Evolutionary conservation across 2,797 vertebrate genomes (phyloP).

Genomic region (Crax fasciolata): DNA sequence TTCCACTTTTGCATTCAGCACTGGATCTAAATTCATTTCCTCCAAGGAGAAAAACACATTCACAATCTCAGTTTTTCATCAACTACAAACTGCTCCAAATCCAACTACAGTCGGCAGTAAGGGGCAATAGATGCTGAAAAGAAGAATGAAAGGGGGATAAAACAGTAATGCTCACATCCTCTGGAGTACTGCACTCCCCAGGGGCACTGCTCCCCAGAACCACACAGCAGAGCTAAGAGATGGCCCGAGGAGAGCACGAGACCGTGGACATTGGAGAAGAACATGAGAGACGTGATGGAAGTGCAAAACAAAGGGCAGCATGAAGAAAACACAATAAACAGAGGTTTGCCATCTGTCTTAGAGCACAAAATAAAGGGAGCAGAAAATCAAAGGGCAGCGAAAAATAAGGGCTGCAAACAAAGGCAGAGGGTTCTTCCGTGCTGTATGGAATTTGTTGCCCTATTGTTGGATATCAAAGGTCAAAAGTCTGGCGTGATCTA

Average conservation of each 20-base stretch:
- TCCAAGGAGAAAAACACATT: neutral
- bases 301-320: neutral
- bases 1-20: neutral
- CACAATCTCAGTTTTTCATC: neutral
- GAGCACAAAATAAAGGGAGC: neutral
- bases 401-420: neutral
- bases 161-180: neutral
- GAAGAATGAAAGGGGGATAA: neutral
- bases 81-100: neutral
- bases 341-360: neutral
- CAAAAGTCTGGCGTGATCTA: neutral
- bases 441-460: neutral
- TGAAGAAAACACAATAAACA: neutral
- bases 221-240: neutral
- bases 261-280: neutral
- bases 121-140: neutral
- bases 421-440: neutral
- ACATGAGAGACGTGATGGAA: accelerated
- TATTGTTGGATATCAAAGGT: neutral
- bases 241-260: neutral
- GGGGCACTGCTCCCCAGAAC: neutral
- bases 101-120: neutral
- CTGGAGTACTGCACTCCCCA: accelerated
- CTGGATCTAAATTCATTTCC: neutral
- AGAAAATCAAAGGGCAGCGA: neutral